phyloP scores from a whole-genome alignment of 1,140 invertebrate genomes.

The Panulirus ornatus region DNA sequence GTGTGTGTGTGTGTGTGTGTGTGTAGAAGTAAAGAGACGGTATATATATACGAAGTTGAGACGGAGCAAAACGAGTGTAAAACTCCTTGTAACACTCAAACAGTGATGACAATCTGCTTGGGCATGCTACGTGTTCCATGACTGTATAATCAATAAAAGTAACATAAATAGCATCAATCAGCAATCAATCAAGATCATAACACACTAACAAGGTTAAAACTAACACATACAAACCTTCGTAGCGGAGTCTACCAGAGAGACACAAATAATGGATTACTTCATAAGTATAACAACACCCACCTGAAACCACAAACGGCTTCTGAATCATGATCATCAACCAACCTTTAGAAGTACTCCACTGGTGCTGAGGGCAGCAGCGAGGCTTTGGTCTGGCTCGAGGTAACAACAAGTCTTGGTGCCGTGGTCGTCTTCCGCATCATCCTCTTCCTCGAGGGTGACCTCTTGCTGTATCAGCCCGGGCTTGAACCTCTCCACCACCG shows the following conservation, averaged over 20 bases:
- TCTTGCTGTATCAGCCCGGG: background rate
- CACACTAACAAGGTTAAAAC: background rate
- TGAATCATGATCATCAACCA: no score
- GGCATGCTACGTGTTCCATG: background rate
- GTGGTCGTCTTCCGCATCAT: background rate
- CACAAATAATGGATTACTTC: background rate
- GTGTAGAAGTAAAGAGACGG: no score
- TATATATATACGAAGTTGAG: no score
- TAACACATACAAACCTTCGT: background rate
- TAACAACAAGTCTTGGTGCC: background rate
- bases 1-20: slow-evolving; percentile 7
- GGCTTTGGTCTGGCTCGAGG: background rate
- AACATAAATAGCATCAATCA: background rate
- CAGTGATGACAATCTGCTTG: background rate
- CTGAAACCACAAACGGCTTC: no score
- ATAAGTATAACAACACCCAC: background rate
- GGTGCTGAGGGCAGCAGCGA: background rate
- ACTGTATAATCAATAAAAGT: background rate
- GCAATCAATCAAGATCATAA: background rate
- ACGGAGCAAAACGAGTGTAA: no score
- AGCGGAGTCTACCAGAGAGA: background rate
- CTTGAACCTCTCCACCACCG: slow-evolving; percentile 50
- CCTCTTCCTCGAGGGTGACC: background rate
- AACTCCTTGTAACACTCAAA: background rate
- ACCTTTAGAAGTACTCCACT: background rate